Evolutionary conservation across 2,113 vertebrate genomes (phyloP), one percentile per base, ranked within the genome.

Genomic region (Strigops habroptila): DNA sequence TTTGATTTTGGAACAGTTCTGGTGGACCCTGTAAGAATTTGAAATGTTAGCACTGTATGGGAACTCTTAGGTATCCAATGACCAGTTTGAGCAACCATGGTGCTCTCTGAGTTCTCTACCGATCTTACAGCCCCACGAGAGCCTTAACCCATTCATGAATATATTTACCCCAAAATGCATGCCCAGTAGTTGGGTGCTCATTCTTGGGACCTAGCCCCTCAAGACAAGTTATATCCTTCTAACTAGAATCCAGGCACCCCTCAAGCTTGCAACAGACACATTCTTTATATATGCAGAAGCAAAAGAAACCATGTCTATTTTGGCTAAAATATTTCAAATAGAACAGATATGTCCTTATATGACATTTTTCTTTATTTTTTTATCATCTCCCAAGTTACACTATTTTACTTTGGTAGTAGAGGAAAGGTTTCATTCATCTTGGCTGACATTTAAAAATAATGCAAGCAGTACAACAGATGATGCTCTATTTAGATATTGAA

Each of bases 181-280:
- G 25, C 1, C 5, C 23, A 8, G 2, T 27, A 77, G 10, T 7
- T 65, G 33, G 12, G 35, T 83, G 21, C 4, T 64, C 1, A 0
- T 35, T 83, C 35, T 24, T 82, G 14, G 18, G 8, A 62, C 3
- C 23, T 27, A 76, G 6, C 5, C 10, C 12, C 44, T 6, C 19
- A 21, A 39, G 88, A 83, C 22, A 80, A 62, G 7, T 1, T 52
- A 14, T 65, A 18, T 12, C 6, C 8, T 60, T 76, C 49, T 57
- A 31, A 74, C 1, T 4, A 11, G 18, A 85, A 31, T 48, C 18
- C n/a, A 85, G 44, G 31, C 7, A 92, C 13, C 9, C 15, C 19
- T 49, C 10, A 49, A 30, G 4, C 7, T 44, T 39, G 12, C 37
- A 71, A 53, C 51, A 63, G 19, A 59, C 21, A 49, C 37, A 35